These are phyloP conservation scores for Drosophila kambysellisi DNA, from an alignment of 2,888 invertebrate species.

Conservation along the genomic window DNA sequence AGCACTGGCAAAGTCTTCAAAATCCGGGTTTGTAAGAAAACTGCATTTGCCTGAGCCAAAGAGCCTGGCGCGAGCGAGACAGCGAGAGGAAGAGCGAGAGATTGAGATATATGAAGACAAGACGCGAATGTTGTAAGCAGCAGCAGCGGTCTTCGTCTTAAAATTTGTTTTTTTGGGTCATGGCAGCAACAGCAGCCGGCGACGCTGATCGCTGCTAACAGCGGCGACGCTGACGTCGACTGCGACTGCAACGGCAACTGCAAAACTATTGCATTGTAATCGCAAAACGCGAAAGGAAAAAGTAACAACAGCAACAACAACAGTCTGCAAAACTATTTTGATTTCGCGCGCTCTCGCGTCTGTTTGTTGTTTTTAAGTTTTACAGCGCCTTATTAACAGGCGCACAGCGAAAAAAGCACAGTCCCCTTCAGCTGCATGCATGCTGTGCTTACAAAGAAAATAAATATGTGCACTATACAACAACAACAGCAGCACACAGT, in stretches of 20 bases:
- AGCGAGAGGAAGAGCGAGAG: slow-evolving; percentile 15
- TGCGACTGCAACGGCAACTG: slow-evolving; percentile 23
- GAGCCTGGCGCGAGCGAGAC: slow-evolving; percentile 27
- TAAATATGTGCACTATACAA: slow-evolving; percentile 50
- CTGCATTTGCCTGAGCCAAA: slow-evolving; percentile 48
- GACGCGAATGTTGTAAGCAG: slow-evolving; percentile 22
- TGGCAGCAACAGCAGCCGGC: slow-evolving; percentile 28
- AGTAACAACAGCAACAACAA: slow-evolving; percentile 29
- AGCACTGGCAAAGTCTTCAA: slow-evolving; percentile 81
- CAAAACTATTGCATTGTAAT: slow-evolving; percentile 3
- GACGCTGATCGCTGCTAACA: slow-evolving; percentile 12
- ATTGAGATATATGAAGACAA: slow-evolving; percentile 7
- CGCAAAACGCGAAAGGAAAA: not conserved
- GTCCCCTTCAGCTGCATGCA: slow-evolving; percentile 34
- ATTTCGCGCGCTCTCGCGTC: slow-evolving; percentile 58
- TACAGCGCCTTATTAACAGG: slow-evolving; percentile 82
- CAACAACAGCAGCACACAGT: slow-evolving; percentile 20
- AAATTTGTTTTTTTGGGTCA: slow-evolving; percentile 70
- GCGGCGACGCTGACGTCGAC: slow-evolving; percentile 3
- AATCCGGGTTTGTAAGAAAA: slow-evolving; percentile 82
- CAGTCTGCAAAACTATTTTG: slow-evolving; percentile 47
- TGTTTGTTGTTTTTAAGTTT: slow-evolving; percentile 84
- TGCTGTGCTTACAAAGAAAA: slow-evolving; percentile 67
- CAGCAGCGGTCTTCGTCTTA: slow-evolving; percentile 54
- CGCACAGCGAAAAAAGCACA: slow-evolving; percentile 68